Evolutionary conservation across 2,888 invertebrate species (phyloP).

Genomic region (Acrobasis suavella): DNA sequence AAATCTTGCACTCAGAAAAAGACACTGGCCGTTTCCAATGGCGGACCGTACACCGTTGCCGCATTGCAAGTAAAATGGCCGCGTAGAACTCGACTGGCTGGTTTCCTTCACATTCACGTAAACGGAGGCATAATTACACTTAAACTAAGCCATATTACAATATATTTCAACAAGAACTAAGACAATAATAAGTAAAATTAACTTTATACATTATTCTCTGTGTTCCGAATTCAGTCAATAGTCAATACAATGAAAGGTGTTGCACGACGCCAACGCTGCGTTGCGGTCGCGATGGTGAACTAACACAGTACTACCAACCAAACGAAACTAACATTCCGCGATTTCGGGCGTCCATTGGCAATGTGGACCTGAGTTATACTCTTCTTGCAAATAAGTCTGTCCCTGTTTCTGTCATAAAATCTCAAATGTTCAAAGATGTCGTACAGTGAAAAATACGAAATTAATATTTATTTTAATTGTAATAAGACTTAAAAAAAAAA

Average conservation of each 20-base stretch:
- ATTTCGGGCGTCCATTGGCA: constrained; percentile 74
- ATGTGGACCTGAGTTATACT: constrained; percentile 66
- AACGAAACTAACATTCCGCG: constrained; percentile 63
- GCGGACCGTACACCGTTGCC: constrained; percentile 88
- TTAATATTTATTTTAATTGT: constrained; percentile 13
- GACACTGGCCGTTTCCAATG: constrained; percentile 87
- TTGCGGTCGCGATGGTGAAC: constrained; percentile 82
- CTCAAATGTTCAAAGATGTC: constrained; percentile 22
- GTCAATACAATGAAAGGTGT: constrained; percentile 89
- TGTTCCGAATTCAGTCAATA: constrained; percentile 86
- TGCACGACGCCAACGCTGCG: constrained; percentile 84
- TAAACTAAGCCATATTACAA: constrained; percentile 77
- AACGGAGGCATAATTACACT: constrained; percentile 79
- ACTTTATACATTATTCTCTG: constrained; percentile 85
- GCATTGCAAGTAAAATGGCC: constrained; percentile 88
- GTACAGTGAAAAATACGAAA: not conserved
- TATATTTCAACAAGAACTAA: constrained; percentile 77
- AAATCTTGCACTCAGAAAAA: constrained; percentile 84
- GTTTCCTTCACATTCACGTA: constrained; percentile 79
- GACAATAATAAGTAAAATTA: constrained; percentile 83
- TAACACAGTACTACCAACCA: constrained; percentile 74
- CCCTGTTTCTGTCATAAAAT: constrained; percentile 49
- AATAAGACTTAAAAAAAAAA: constrained; percentile 26
- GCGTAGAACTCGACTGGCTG: constrained; percentile 83
- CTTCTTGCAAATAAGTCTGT: constrained; percentile 53